Evolutionary conservation across 2,113 vertebrate species (phyloP), one percentile per base, ranked within the genome.

Genomic region (Aspidoscelis tigris): DNA sequence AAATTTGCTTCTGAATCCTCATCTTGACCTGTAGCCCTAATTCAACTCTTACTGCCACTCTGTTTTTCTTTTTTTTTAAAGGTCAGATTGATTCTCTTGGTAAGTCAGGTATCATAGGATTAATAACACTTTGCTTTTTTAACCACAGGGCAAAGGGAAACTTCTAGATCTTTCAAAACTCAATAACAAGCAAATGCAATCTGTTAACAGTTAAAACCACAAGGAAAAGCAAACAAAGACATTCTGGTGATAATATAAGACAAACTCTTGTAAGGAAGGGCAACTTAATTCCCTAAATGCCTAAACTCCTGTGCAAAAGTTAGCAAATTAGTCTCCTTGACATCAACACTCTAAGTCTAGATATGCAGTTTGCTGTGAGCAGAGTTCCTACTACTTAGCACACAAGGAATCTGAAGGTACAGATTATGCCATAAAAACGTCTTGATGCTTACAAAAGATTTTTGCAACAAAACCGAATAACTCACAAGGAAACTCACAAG

Each of bases 401-500:
- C 0, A 50, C 16, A 55, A 55, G 55, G 64, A 20, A 65, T 65
- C 21, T 65, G 21, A 65, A 22, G 18, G 18, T 65, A 16, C 21
- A 14, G 55, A 58, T 58, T 58, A 58, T 58, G 14, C 55, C 79
- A 71, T 41, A 50, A 50, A 2, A 81, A 71, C 12, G 39, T 47
- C 10, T 10, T 16, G 41, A 2, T 43, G 24, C 8, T 21, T 73
- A 47, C 20, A 72, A 47, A 12, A 24, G 10, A 47, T 8, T 22
- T 64, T 65, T 72, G 58, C 61, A 65, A 41, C 43, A 74, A 72
- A 80, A 50, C 43, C 24, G 22, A 85, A 88, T 64, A 3, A 0
- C 39, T 50, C 33, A 21, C 58, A 43, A 39, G 55, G 50, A 89
- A 55, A 95, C 97, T 98, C 96, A 99, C 47, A 50, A 50, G 47